Evolutionary conservation across 64 coral and sea anemone species (phyloP), one percentile per base, ranked within the genome.

Genomic region (Pachyseris speciosa): DNA sequence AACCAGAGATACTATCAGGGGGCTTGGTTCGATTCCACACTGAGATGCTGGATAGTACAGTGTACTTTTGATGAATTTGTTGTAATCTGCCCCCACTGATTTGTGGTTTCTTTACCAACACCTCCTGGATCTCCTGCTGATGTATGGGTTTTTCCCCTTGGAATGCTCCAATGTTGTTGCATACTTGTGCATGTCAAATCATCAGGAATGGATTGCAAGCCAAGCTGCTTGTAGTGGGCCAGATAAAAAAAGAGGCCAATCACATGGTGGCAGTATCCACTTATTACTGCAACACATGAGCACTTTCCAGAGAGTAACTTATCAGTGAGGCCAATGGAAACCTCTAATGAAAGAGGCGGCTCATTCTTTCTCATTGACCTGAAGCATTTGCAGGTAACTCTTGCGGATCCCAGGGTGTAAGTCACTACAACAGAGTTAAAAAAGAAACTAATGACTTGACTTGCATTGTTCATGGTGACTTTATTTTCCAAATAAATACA

Each of bases 11-110:
- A 47, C 81, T 55, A 92, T 85, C 63, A 92, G 59, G 45, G 90
- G 80, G 29, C 65, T 44, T 28, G 79, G 69, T 44, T 85, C 81
- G 28, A 76, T 44, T 19, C 39, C 31, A 22, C 34, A 92, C 40
- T 42, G 17, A 43, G 32, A 29, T 74, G 90, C 47, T 5, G 90
- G 90, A 36, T 80, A 85, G 43, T 92, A 85, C 51, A 92, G 80
- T 37, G 90, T 92, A 44, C 69, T 92, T 47, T 92, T 92, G 30
- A 92, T 85, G 39, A 92, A 85, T 77, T 84, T 86, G 50, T 45
- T 73, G 42, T 92, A 92, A 66, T 69, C 40, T 71, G 60, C 77
- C 28, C 89, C 89, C 20, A n/a, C n/a, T n/a, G n/a, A 83, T 36
- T 69, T 67, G 19, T 29, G 69, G 67, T 63, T 92, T 92, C 59